Evolutionary conservation across 30 jellyfish, hydroid and myxozoan genomes (phyloP), one percentile per base, ranked within the genome.

Genomic region (Cassiopea xamachana): DNA sequence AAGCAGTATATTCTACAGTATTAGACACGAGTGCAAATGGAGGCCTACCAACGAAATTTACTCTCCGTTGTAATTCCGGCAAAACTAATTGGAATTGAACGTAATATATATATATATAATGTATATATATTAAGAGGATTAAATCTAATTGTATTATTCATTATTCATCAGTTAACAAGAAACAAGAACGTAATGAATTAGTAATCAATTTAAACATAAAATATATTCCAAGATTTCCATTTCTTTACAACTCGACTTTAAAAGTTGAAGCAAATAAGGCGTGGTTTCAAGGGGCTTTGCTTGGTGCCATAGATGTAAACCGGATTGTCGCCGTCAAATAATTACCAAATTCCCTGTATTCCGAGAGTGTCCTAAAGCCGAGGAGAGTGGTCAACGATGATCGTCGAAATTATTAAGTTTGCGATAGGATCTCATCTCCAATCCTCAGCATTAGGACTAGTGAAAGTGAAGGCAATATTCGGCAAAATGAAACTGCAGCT

Each of bases 101-200:
- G 59, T 44, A 84, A 84, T 84, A 71, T 64, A 55, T 55, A 55
- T 55, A 55, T 55, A 55, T 55, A 55, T 55, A 55, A 55, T 55
- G 64, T 55, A 55, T 55, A 55, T 55, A 82, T 84, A 84, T 84
- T 84, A 84, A 84, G 92, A 60, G 70, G 92, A 69, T 84, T 72
- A 83, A 84, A 84, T 84, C 80, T 84, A 84, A 84, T 64, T 84
- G 92, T 84, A 71, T 84, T 61, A 59, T 84, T 69, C 77, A 19
- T 78, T 78, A 48, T 48, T 78, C 74, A 78, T 50, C 84, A 71
- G 77, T 61, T 83, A 70, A 84, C 70, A 58, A 69, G 71, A 84
- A 84, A 73, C 92, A 17, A 84, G 68, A 84, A 84, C 92, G 92
- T 84, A 84, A 84, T 84, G 92, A 84, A 84, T 69, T 69, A 70